A percentile compares a stretch with the other conserved stretches of the same genome.
These are phyloP conservation scores for Urocolius indicus DNA, from an alignment of 2,113 vertebrate genomes.

Conservation along the genomic window DNA sequence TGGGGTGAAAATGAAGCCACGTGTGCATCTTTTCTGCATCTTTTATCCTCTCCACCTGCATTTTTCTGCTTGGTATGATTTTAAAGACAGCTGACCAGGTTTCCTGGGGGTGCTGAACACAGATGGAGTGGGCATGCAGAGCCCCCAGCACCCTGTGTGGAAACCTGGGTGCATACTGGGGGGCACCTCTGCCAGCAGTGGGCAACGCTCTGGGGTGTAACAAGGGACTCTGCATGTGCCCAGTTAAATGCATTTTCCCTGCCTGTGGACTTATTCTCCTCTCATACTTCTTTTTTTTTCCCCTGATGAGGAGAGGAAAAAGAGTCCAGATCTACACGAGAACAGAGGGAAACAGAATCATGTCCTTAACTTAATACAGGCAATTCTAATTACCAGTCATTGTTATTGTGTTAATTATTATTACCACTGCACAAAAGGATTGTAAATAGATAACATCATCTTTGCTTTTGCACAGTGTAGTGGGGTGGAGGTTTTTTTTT, in stretches of 20 bases:
- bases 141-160: not conserved
- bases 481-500: not conserved
- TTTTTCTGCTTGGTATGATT: not conserved
- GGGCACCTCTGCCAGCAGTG: not conserved
- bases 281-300: not conserved
- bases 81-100: not conserved
- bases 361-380: not conserved
- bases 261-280: not conserved
- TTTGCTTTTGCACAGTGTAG: not conserved
- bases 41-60: slow-evolving; percentile 21
- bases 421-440: slow-evolving; percentile 4
- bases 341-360: slow-evolving; percentile 9
- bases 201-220: not conserved
- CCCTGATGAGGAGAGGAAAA: not conserved
- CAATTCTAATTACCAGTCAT: slow-evolving; percentile 28
- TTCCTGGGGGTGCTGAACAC: not conserved
- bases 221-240: not conserved
- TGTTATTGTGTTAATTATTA: slow-evolving; percentile 26
- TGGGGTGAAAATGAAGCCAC: slow-evolving; percentile 13
- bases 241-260: not conserved
- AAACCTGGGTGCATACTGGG: not conserved
- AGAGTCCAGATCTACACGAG: not conserved
- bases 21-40: slow-evolving; percentile 38
- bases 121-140: not conserved
- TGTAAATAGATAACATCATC: slow-evolving; percentile 40